Conservation (phyloP, 1,140 invertebrate genomes). For the Aphis gossypii region DNA sequence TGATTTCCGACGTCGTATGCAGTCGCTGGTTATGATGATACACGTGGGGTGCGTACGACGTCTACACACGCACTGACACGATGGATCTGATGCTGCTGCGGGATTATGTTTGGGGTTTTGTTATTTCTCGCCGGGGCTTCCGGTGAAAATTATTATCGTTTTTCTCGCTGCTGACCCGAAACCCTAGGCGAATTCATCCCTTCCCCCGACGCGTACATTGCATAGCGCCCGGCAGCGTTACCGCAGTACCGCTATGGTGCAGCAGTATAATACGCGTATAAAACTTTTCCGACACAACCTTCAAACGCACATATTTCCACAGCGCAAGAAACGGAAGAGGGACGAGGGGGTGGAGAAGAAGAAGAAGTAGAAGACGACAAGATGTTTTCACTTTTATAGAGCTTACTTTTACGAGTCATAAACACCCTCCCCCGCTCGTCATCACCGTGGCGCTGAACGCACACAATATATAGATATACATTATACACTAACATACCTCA, state of each 20-base stretch:
- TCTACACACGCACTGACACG: not conserved
- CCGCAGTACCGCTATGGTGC: not conserved
- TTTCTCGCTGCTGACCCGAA: conserved; percentile 7
- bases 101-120: not conserved
- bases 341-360: too few relatives aligned
- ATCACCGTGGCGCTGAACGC: not conserved
- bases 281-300: conserved; percentile 35
- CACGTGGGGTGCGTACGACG: not conserved
- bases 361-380: not conserved
- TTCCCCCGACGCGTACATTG: too few relatives aligned
- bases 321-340: not conserved
- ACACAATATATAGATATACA: not conserved
- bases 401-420: conserved; percentile 56
- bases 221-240: not conserved
- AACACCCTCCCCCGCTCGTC: conserved; percentile 15
- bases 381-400: conserved; percentile 54
- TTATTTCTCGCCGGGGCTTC: not conserved
- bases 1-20: not conserved
- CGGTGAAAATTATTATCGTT: conserved; percentile 9
- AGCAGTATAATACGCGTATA: too few relatives aligned
- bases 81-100: not conserved
- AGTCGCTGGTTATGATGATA: not conserved
- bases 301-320: conserved; percentile 18
- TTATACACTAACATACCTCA: not conserved
- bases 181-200: not conserved